Conservation (phyloP, 2,888 invertebrate species). For the Callinectes sapidus region DNA sequence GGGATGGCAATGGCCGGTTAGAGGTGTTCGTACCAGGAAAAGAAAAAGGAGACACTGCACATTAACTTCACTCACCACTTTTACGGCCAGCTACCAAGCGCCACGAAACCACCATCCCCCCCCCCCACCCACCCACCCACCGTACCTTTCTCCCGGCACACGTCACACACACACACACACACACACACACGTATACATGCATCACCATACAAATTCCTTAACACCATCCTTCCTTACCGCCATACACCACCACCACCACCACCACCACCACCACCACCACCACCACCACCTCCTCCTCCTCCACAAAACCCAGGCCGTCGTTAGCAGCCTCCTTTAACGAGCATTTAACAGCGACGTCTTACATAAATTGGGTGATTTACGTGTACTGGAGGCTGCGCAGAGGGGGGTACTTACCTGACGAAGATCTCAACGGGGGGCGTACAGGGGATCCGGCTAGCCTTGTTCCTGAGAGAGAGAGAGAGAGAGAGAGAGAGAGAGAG, state of each 20-base stretch:
- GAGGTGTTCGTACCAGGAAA: constrained; percentile 10
- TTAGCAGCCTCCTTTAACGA: constrained; percentile 51
- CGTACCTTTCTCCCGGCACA: not conserved
- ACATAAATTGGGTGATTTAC: constrained; percentile 48
- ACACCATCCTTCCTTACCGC: not conserved
- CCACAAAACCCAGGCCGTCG: constrained; percentile 18
- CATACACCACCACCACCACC: too few relatives aligned
- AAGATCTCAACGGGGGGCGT: not conserved
- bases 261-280: not conserved
- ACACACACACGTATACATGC: not conserved
- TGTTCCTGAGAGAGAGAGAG: not conserved
- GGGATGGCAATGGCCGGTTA: not conserved
- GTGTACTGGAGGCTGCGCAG: constrained; percentile 23
- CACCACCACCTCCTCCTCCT: not conserved
- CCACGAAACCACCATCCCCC: not conserved
- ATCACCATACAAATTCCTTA: not conserved
- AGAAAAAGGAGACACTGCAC: not conserved
- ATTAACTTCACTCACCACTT: constrained; percentile 24
- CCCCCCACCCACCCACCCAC: not conserved
- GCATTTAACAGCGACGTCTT: constrained; percentile 44
- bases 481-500: too few relatives aligned
- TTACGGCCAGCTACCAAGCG: not conserved
- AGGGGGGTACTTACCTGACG: constrained; percentile 27
- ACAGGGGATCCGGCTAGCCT: not conserved
- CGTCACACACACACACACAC: not conserved